Percentiles rank a stretch among this genome's conserved stretches.
Evolutionary conservation across 1,140 invertebrate species (phyloP).

Genomic region (Teleogryllus occipitalis): DNA sequence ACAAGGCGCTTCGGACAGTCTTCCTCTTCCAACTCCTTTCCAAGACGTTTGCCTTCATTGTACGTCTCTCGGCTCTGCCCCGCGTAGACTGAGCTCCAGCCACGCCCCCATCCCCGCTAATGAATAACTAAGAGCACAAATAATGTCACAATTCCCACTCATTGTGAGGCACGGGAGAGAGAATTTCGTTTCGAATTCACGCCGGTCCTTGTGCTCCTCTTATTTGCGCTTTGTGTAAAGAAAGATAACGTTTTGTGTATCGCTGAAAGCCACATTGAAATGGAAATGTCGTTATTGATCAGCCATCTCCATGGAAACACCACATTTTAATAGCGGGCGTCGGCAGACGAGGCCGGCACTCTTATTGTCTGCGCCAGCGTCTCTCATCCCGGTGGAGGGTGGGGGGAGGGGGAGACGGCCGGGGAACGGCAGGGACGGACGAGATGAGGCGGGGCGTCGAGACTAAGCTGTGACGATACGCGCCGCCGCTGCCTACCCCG

Average conservation of each 20-base stretch:
- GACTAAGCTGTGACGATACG: no score
- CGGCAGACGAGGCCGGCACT: not conserved
- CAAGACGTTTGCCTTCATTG: no score
- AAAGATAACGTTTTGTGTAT: not conserved
- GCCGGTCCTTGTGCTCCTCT: not conserved
- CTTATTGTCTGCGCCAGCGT: not conserved
- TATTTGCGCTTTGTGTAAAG: not conserved
- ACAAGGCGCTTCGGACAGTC: no score
- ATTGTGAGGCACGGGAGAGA: not conserved
- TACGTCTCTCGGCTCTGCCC: no score
- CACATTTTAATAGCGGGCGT: not conserved
- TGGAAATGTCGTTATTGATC: not conserved
- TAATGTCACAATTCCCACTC: not conserved
- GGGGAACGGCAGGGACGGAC: no score
- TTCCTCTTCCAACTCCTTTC: no score
- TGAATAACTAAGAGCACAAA: not conserved
- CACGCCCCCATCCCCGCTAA: not conserved
- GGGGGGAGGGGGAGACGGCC: no score
- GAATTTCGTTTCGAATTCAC: constrained; percentile 1
- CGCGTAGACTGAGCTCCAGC: no score
- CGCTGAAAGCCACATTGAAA: not conserved
- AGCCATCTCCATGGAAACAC: not conserved
- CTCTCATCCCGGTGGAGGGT: no score
- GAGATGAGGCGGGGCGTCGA: no score
- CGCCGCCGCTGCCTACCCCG: no score